Percentiles rank a stretch among this genome's conserved stretches.
Evolutionary conservation across 2,113 vertebrate species (phyloP).

Genomic region (Laticauda colubrina): DNA sequence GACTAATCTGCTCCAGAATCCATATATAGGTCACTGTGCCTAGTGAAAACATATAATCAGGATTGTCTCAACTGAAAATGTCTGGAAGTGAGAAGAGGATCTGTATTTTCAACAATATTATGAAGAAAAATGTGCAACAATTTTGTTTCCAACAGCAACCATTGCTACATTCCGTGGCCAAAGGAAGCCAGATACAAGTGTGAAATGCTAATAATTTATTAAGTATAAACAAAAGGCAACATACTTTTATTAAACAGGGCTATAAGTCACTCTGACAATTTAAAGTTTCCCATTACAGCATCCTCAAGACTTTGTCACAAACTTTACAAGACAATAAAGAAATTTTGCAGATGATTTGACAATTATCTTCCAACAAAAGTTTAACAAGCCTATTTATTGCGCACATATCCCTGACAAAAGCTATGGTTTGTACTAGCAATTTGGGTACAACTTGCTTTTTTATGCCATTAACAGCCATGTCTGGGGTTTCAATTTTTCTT

Average conservation of each 20-base stretch:
- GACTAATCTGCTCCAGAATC: slow-evolving; percentile 35
- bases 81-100: background rate
- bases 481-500: background rate
- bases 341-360: slow-evolving; percentile 16
- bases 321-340: background rate
- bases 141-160: background rate
- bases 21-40: background rate
- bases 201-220: background rate
- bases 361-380: slow-evolving; percentile 34
- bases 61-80: background rate
- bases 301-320: background rate
- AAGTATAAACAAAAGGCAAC: background rate
- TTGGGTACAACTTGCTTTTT: background rate
- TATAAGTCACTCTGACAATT: background rate
- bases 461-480: background rate
- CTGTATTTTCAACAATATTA: background rate
- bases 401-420: background rate
- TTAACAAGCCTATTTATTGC: slow-evolving; percentile 38
- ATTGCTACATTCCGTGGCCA: background rate
- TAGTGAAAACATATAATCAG: background rate
- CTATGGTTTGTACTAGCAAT: background rate
- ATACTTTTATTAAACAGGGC: background rate
- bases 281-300: background rate
- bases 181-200: background rate
- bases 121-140: background rate